phyloP scores from a whole-genome alignment of 2,888 invertebrate genomes.

The Xestia rhomboidea region DNA sequence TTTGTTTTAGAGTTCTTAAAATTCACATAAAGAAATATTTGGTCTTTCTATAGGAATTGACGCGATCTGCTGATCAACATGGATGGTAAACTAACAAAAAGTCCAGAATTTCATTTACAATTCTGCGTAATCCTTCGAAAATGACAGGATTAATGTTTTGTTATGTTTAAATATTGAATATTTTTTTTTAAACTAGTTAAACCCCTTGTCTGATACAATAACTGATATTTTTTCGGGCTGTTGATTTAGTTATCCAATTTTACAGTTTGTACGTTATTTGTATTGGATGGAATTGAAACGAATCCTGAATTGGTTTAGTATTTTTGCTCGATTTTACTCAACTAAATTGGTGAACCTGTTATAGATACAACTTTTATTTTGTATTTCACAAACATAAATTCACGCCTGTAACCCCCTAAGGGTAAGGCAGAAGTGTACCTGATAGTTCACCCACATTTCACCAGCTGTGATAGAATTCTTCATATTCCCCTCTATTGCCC shows the following conservation, averaged over 20 bases:
- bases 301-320: background rate
- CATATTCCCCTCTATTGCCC: too few relatives aligned
- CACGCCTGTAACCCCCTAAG: background rate
- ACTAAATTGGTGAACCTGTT: background rate
- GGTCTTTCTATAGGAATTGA: too few relatives aligned
- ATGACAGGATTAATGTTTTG: background rate
- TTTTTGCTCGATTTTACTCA: background rate
- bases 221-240: background rate
- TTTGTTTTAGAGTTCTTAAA: too few relatives aligned
- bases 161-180: background rate
- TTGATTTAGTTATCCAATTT: constrained; percentile 9
- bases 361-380: background rate
- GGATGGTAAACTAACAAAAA: too few relatives aligned
- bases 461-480: too few relatives aligned
- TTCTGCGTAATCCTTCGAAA: too few relatives aligned
- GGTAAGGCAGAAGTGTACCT: background rate
- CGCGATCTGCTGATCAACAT: too few relatives aligned
- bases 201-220: background rate
- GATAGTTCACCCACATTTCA: background rate
- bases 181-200: background rate
- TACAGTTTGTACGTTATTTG: background rate
- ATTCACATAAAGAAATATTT: too few relatives aligned
- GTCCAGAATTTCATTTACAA: too few relatives aligned
- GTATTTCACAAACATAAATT: background rate
- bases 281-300: background rate